phyloP scores from a whole-genome alignment of 2,797 vertebrate genomes.

The Sandelia bainsii region DNA sequence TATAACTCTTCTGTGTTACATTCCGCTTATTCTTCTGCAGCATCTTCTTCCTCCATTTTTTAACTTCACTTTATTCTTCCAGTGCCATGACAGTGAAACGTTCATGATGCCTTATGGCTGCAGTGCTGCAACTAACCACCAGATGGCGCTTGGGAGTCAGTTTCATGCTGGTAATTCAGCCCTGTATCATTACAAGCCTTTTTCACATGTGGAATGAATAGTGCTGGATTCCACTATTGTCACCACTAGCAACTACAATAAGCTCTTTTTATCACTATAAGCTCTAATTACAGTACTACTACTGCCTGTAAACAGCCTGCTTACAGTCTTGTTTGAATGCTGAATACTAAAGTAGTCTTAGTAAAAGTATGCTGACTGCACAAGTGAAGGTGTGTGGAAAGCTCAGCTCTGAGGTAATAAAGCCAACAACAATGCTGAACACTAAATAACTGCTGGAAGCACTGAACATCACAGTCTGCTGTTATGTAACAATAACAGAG shows the following conservation, averaged over 20 bases:
- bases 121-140: conserved; percentile 18
- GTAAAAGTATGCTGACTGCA: background rate
- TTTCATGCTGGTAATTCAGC: background rate
- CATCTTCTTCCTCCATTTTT: no score
- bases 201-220: background rate
- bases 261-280: background rate
- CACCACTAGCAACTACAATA: background rate
- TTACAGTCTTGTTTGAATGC: background rate
- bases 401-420: conserved; percentile 18
- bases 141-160: conserved; percentile 30
- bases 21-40: no score
- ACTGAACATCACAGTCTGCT: conserved; percentile 8
- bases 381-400: background rate
- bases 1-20: no score
- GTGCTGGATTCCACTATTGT: background rate
- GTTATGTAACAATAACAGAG: background rate
- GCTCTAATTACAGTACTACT: background rate
- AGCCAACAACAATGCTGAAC: conserved; percentile 5
- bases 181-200: background rate
- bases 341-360: background rate
- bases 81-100: no score
- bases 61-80: no score
- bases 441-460: conserved; percentile 20
- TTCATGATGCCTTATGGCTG: background rate
- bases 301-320: background rate